Conservation (phyloP, 2,888 invertebrate species). For the Dynastes maya region DNA sequence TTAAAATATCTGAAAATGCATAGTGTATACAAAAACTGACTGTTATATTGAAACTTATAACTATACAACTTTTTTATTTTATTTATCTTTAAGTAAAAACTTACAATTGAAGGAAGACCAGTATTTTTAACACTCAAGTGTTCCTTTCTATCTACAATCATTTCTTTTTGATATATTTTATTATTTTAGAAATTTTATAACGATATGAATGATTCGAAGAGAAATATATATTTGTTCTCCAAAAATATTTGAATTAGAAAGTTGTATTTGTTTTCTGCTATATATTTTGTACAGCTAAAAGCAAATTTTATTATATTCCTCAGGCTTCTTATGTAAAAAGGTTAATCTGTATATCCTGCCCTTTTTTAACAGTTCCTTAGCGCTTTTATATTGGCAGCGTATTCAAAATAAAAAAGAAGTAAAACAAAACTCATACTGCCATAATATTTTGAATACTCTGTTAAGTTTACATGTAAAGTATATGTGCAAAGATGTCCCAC, state of each 20-base stretch:
- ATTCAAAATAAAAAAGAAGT: neutral
- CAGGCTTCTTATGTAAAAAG: neutral
- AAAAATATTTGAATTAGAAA: neutral
- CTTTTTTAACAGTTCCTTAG: neutral
- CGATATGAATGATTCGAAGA: neutral
- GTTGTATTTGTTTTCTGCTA: neutral
- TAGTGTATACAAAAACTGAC: no score
- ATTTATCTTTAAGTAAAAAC: no score
- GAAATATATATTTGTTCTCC: neutral
- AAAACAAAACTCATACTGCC: neutral
- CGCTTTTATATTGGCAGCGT: neutral
- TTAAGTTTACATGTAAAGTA: constrained; percentile 4
- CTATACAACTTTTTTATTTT: no score
- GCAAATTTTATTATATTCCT: neutral
- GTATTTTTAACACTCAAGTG: no score
- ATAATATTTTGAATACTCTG: neutral
- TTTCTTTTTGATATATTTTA: neutral
- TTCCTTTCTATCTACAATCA: neutral
- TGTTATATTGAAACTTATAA: no score
- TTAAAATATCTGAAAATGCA: no score
- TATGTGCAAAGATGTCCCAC: neutral
- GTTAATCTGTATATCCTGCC: neutral
- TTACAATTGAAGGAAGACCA: no score
- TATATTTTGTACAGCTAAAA: neutral
- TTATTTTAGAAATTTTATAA: neutral